Evolutionary conservation across 2,797 vertebrate species (phyloP), one percentile per base, ranked within the genome.

Genomic region (Xenentodon cancila): DNA sequence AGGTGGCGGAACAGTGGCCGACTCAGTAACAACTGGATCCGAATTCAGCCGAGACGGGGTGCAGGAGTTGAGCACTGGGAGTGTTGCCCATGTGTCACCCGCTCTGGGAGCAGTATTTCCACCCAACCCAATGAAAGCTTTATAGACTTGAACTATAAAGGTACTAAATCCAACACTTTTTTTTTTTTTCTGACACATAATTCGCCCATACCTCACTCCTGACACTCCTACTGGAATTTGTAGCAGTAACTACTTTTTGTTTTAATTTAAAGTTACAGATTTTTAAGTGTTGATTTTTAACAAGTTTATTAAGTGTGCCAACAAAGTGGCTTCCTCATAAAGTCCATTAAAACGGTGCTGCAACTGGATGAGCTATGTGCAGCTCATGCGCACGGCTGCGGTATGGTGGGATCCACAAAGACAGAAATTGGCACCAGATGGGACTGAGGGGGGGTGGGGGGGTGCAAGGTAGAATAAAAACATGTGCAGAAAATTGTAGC

Each of bases 61-160:
- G 74, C 69, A 69, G 69, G 34, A 50, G 75, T 61, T 73, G 74
- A 59, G 57, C 60, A 76, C 73, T 60, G 76, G 79, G 40, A 79
- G 79, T 87, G 69, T 84, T 91, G 91, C 91, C 91, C 93, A 92
- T 92, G 92, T 87, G 93, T 95, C 93, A 92, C 92, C 92, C 67
- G 82, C 93, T 89, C 91, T 92, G 93, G 94, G 94, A 94, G 94
- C 94, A 92, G 89, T 95, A 95, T 96, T 97, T 96, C 95, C 94
- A 96, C 93, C 93, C 92, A 92, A 94, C 93, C 94, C 94, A 89
- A 93, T 95, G 94, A 94, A 95, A 95, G 94, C 92, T 97, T 97
- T 97, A 97, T 95, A 93, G 95, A 96, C 94, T 96, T 91, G 82
- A 94, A 95, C 94, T 95, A 94, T 96, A 96, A 96, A 96, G 95